Conservation (phyloP, 30 jellyfish, hydroid and myxozoan genomes). For the Pseudorhiza aurosa region DNA sequence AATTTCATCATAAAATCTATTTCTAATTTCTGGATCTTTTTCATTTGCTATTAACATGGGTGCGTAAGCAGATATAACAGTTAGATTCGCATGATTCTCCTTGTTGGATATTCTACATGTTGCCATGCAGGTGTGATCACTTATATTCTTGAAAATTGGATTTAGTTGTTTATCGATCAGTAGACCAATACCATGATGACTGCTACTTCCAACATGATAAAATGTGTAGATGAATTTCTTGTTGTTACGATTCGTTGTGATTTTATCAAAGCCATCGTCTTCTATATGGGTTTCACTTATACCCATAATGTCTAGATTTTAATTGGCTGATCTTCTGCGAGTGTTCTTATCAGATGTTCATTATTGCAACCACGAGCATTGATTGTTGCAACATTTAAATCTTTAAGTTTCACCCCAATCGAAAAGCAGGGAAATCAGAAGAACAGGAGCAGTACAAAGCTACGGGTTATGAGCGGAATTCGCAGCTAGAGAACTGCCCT, state of each 20-base stretch:
- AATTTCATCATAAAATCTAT: conserved; percentile 50
- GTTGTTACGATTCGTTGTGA: conserved; percentile 3
- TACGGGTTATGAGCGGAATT: too few species aligned
- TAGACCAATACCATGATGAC: conserved; percentile 52
- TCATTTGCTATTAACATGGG: conserved; percentile 53
- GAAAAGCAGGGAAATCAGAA: too few species aligned
- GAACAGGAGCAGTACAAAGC: too few species aligned
- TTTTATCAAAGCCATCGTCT: conserved; percentile 24
- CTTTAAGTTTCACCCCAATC: conserved; percentile 30
- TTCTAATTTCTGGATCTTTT: conserved; percentile 41
- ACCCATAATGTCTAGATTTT: conserved; percentile 33
- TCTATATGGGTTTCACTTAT: conserved; percentile 33
- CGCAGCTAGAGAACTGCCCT: too few species aligned
- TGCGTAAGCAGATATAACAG: conserved; percentile 45
- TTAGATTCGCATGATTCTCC: conserved; percentile 5
- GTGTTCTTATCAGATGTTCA: conserved; percentile 42
- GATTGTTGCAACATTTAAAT: conserved; percentile 30
- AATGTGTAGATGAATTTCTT: conserved; percentile 24
- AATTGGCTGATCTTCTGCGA: conserved; percentile 33
- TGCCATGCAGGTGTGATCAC: conserved; percentile 26
- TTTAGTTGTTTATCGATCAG: conserved; percentile 34
- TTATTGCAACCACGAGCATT: conserved; percentile 56
- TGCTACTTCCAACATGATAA: conserved; percentile 34
- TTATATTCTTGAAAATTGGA: conserved; percentile 19
- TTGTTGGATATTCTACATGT: too few species aligned